Percentiles rank a stretch among this genome's conserved stretches.
Conservation (phyloP, 2,797 vertebrate species). For the Cynodonichthys magdalenae region DNA sequence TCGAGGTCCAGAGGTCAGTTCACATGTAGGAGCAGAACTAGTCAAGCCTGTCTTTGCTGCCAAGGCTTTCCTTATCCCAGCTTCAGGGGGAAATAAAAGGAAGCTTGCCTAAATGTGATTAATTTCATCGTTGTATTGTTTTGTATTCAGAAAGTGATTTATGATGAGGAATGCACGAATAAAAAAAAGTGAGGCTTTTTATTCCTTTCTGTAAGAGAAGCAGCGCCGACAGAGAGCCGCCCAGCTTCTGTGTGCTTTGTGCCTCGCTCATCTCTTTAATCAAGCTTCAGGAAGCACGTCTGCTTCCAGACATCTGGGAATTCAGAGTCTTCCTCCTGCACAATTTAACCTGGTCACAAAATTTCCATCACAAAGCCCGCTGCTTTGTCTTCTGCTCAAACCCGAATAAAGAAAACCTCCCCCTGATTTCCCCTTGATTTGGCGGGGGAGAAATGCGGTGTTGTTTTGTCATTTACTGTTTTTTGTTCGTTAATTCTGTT, state of each 20-base stretch:
- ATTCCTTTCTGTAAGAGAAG: neutral
- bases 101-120: neutral
- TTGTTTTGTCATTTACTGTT: slow-evolving; percentile 4
- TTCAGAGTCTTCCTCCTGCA: neutral
- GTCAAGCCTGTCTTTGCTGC: neutral
- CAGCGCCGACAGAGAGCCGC: neutral
- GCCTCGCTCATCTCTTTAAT: neutral
- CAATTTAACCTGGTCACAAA: slow-evolving; percentile 3
- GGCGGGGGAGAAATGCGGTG: neutral
- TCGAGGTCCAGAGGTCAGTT: neutral
- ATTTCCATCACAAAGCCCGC: neutral
- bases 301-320: neutral
- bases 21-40: neutral
- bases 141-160: neutral
- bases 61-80: neutral
- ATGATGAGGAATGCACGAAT: neutral
- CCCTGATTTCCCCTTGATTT: neutral
- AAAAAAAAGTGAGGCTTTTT: neutral
- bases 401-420: neutral
- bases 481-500: neutral
- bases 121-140: neutral
- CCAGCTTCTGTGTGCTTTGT: neutral
- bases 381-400: neutral
- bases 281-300: neutral
- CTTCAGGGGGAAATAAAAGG: neutral